Evolutionary conservation across 2,888 invertebrate species (phyloP), one percentile per base, ranked within the genome.

Genomic region (Odontothrips loti): DNA sequence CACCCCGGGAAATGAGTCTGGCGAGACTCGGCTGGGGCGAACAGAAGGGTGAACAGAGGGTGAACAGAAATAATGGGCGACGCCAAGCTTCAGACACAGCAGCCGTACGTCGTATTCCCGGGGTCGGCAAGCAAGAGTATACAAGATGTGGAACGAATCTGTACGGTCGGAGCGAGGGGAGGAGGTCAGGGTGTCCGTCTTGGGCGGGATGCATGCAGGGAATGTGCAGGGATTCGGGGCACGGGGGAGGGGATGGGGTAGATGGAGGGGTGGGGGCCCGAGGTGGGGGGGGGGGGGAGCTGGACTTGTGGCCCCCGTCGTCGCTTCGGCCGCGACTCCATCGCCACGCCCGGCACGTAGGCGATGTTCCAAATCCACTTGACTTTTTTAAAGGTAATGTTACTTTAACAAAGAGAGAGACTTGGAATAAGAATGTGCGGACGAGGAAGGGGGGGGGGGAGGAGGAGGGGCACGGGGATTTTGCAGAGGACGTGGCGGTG

Each of bases 331-430:
- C 6, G 34, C 34, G 34, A 6, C 34, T 43, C 34, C 58, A 17
- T 17, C n/a, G 58, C 58, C 58, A 58, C 15, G 8, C 6, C 58
- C 11, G 58, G 58, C 6, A 58, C 20, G 58, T 58, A 58, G 20
- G 17, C 58, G 34, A 43, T 58, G 58, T 15, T 17, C 58, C 58
- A 58, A 58, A 75, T 58, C 68, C 68, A 75, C 68, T 75, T 75
- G 68, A 75, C 68, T 75, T 75, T 58, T 58, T 58, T 58, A 58
- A 58, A 58, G 58, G 58, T 58, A 58, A 58, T 58, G 58, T 58
- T 58, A 58, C 58, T 58, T 58, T 58, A 75, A 75, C 68, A 75
- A 75, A 75, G 68, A 75, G 68, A 75, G 68, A 27, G 34, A 43
- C 34, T 43, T 43, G 58, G 58, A 58, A 58, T 58, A 58, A 58